Evolutionary conservation across 2,888 invertebrate genomes (phyloP).

Genomic region (Leucania comma): DNA sequence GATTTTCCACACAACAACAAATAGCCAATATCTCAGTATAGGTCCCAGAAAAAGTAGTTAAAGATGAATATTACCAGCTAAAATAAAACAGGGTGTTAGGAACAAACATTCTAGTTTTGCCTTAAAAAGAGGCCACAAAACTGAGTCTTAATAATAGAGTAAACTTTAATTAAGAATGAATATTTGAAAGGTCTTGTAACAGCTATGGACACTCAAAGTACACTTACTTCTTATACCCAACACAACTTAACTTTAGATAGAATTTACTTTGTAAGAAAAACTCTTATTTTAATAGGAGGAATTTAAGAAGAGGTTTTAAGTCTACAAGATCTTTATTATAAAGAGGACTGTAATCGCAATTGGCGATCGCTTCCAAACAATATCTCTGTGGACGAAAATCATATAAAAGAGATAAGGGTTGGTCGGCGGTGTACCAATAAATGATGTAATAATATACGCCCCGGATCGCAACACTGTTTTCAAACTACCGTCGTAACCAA

Average conservation of each 20-base stretch:
- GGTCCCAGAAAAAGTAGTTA: no score
- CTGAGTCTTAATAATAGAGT: no score
- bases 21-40: no score
- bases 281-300: background rate
- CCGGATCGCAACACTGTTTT: background rate
- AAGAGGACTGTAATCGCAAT: slow-evolving; percentile 3
- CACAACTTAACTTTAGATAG: background rate
- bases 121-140: no score
- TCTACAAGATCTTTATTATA: background rate
- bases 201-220: no score
- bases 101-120: no score
- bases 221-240: background rate
- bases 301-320: background rate
- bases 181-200: background rate
- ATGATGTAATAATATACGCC: slow-evolving; percentile 21
- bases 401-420: slow-evolving; percentile 25
- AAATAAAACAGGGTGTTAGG: no score
- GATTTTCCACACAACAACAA: no score
- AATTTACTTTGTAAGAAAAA: background rate
- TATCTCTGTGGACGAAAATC: slow-evolving; percentile 26
- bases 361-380: slow-evolving; percentile 32
- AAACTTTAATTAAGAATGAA: no score
- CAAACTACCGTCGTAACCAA: background rate
- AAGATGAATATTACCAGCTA: no score
- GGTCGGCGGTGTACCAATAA: slow-evolving; percentile 27